Evolutionary conservation across 2,888 invertebrate species (phyloP).

Genomic region (Brachycybe producta): DNA sequence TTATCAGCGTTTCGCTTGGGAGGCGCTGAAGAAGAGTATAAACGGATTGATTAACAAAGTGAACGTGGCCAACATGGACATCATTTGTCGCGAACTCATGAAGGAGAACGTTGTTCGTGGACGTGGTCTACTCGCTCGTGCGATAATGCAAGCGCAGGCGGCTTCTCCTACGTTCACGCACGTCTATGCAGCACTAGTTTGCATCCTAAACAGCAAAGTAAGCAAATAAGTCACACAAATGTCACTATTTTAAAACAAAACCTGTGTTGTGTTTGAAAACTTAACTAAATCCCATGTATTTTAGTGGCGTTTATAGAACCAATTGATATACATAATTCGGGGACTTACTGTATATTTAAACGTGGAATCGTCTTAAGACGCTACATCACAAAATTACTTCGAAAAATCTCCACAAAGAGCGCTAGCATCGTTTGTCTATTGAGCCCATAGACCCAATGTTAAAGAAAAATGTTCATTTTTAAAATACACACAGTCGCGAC

Average conservation of each 20-base stretch:
- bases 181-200: conserved; percentile 89
- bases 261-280: neutral
- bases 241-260: conserved; percentile 8
- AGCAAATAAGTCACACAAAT: no score
- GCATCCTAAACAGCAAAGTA: conserved; percentile 85
- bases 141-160: conserved; percentile 92
- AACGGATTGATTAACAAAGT: conserved; percentile 97
- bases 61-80: conserved; percentile 75
- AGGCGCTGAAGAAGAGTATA: conserved; percentile 94
- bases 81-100: conserved; percentile 78
- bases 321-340: no score
- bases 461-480: no score
- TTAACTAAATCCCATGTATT: neutral
- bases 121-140: conserved; percentile 73
- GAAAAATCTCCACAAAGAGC: no score
- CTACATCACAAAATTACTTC: no score
- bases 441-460: no score
- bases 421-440: no score
- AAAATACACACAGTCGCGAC: no score
- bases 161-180: conserved; percentile 95
- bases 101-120: conserved; percentile 94
- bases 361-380: no score
- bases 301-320: no score
- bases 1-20: conserved; percentile 96
- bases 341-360: no score